Evolutionary conservation across 2,113 vertebrate species (phyloP), one percentile per base, ranked within the genome.

Genomic region (Xiphophorus maculatus): DNA sequence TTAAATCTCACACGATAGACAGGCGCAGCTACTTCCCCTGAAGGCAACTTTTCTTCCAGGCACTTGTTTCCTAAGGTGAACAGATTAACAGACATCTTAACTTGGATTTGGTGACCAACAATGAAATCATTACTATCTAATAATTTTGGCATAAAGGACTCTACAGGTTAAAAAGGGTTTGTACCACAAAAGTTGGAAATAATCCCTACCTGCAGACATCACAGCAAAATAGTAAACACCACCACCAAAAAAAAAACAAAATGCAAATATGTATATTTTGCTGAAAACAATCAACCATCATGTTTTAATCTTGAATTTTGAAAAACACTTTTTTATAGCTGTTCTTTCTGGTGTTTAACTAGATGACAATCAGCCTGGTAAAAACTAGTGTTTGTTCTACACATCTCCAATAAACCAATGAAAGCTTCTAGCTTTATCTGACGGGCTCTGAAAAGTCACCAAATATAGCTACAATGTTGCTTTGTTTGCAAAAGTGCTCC

Each of bases 1-100:
- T 85, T 75, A 85, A 88, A 89, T 88, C 84, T 87, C 73, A 62
- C 60, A 87, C 83, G 77, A 85, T 82, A 76, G 88, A 81, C 78
- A 79, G 84, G 73, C 74, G 77, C 79, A 89, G 90, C 83, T 86
- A 81, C 64, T 83, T 61, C 78, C 76, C 84, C 78, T 81, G 14
- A 32, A 86, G 88, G 87, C 85, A 25, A n/a, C 79, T 83, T 74
- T 37, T 86, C 82, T 87, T 51, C 14, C 77, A 90, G 92, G 88
- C 63, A 40, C 80, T 81, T 74, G 78, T 58, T 58, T 76, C 78
- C 83, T 30, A 80, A 88, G 89, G 87, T 84, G 81, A 88, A 88
- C 75, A 84, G 66, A 92, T 90, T 91, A 79, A 74, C 11, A 5
- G 29, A 84, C 78, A 51, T 83, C 84, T 84, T 64, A 80, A 81